These are phyloP conservation scores for Eolophus roseicapilla DNA, from an alignment of 2,113 vertebrate genomes.

Conservation along the genomic window DNA sequence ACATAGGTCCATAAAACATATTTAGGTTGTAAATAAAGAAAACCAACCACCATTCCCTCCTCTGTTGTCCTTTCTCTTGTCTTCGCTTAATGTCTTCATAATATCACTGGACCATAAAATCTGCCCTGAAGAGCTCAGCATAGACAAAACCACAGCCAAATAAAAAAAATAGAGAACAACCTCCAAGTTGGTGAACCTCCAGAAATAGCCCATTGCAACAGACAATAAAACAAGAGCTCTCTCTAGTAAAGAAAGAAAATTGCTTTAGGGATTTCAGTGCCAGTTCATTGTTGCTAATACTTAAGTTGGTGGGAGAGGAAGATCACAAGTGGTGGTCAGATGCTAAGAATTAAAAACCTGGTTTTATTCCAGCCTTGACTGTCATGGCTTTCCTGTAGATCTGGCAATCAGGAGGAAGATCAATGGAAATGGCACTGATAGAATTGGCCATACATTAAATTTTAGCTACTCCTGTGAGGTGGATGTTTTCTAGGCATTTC, in stretches of 20 bases:
- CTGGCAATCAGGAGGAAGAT: neutral
- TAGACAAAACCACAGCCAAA: neutral
- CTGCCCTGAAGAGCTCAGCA: conserved; percentile 1
- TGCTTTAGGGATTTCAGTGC: conserved; percentile 11
- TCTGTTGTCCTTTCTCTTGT: neutral
- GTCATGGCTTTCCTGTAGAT: neutral
- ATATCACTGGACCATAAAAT: conserved; percentile 6
- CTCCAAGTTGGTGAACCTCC: neutral
- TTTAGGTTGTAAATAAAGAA: neutral
- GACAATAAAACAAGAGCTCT: neutral
- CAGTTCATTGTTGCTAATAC: neutral
- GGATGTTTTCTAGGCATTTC: neutral
- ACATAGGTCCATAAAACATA: neutral
- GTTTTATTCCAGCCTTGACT: neutral
- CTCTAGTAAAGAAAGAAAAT: neutral
- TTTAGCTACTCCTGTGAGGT: neutral
- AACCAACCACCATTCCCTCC: neutral
- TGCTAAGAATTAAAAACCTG: neutral
- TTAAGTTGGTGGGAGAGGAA: neutral
- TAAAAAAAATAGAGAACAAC: neutral
- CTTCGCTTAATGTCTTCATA: neutral
- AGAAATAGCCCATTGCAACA: neutral
- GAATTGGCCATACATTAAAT: neutral
- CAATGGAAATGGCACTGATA: neutral
- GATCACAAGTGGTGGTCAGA: neutral